Percentiles rank a stretch among this genome's conserved stretches.
These are phyloP conservation scores for Scaptomyza reducta DNA, from an alignment of 2,888 invertebrate genomes.

Conservation along the genomic window DNA sequence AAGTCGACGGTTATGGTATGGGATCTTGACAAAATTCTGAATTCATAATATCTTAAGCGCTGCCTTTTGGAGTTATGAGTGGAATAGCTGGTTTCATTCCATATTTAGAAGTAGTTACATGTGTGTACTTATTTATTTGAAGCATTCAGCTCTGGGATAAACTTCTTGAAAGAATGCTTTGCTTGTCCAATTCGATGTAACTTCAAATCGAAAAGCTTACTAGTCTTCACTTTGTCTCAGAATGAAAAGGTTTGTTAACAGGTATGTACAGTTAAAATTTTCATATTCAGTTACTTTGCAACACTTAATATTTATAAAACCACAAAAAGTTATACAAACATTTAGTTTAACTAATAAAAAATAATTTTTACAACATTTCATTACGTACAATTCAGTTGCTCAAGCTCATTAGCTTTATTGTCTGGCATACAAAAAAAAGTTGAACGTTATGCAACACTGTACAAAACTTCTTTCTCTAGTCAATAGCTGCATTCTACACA, in stretches of 20 bases:
- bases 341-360: no score
- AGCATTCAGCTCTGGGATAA: not conserved
- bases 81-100: slow-evolving; percentile 13
- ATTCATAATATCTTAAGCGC: slow-evolving; percentile 47
- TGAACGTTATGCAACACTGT: slow-evolving; percentile 18
- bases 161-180: not conserved
- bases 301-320: not conserved
- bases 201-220: no score
- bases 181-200: not conserved
- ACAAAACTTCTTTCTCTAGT: not conserved
- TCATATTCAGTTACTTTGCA: not conserved
- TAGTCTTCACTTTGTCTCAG: no score
- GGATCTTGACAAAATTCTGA: slow-evolving; percentile 40
- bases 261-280: no score
- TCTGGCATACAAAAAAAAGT: not conserved
- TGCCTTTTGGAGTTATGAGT: slow-evolving; percentile 17
- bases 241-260: no score
- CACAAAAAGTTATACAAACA: not conserved
- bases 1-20: slow-evolving; percentile 47
- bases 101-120: slow-evolving; percentile 5
- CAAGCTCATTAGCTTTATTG: slow-evolving; percentile 21
- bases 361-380: not conserved
- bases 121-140: not conserved
- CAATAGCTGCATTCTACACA: not conserved
- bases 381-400: not conserved